phyloP scores from a whole-genome alignment of 1,140 invertebrate species.

The Papilio glaucus region DNA sequence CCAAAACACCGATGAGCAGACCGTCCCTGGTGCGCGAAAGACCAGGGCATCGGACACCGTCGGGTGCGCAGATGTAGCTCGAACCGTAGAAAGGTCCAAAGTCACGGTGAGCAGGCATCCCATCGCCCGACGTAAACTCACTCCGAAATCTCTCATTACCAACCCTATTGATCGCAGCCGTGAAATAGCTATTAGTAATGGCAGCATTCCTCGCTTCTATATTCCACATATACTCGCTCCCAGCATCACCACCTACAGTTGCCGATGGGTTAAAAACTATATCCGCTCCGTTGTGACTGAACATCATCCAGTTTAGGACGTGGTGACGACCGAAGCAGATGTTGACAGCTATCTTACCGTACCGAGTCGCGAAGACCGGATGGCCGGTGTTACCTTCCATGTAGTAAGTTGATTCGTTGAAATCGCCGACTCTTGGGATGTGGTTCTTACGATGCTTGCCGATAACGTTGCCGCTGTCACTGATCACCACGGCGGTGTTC shows the following conservation, averaged over 20 bases:
- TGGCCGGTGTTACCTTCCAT: slow-evolving; percentile 98
- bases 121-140: slow-evolving; percentile 97
- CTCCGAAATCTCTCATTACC: slow-evolving; percentile 90
- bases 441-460: slow-evolving; percentile 99
- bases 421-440: slow-evolving; percentile 98
- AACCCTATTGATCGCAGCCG: slow-evolving; percentile 98
- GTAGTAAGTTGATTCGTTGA: slow-evolving; percentile 99
- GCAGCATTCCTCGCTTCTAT: slow-evolving; percentile 98
- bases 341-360: slow-evolving; percentile 96
- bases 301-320: slow-evolving; percentile 99
- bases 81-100: slow-evolving; percentile 99
- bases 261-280: slow-evolving; percentile 99
- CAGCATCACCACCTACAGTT: slow-evolving; percentile 87
- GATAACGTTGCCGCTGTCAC: slow-evolving; percentile 92
- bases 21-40: slow-evolving; percentile 94
- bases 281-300: slow-evolving; percentile 98
- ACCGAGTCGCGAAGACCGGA: slow-evolving; percentile 95
- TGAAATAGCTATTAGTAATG: slow-evolving; percentile 97
- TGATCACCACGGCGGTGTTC: slow-evolving; percentile 98
- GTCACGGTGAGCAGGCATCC: slow-evolving; percentile 94
- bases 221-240: slow-evolving; percentile 98
- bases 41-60: slow-evolving; percentile 96
- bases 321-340: slow-evolving; percentile 99
- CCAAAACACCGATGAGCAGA: slow-evolving; percentile 94
- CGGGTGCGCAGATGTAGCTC: slow-evolving; percentile 96